Conservation (phyloP, 2,888 invertebrate genomes). For the Phoronis australis region DNA sequence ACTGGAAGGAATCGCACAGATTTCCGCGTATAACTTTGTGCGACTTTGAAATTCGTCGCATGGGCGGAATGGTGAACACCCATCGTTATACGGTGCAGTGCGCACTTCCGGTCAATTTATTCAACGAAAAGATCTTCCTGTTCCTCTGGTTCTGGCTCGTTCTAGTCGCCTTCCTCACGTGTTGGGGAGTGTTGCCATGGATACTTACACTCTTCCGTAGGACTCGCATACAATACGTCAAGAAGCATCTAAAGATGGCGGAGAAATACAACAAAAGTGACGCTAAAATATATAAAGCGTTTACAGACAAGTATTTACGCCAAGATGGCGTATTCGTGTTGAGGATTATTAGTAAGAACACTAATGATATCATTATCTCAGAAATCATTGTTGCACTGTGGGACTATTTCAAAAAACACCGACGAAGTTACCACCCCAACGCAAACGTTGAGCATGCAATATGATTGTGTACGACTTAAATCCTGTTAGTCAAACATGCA, state of each 20-base stretch:
- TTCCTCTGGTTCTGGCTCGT: conserved; percentile 53
- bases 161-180: conserved; percentile 39
- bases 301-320: conserved; percentile 46
- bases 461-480: too few species aligned
- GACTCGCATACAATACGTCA: conserved; percentile 50
- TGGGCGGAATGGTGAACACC: conserved; percentile 45
- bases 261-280: conserved; percentile 46
- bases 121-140: too few species aligned
- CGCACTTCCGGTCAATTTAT: too few species aligned
- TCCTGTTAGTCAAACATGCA: too few species aligned
- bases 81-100: too few species aligned
- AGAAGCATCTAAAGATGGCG: conserved; percentile 54
- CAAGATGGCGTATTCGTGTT: conserved; percentile 51
- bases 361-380: conserved; percentile 47
- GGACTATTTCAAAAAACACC: conserved; percentile 36
- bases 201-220: conserved; percentile 50
- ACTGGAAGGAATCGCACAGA: too few species aligned
- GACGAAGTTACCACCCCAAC: too few species aligned
- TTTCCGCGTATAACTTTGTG: conserved; percentile 41
- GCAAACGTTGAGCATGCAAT: too few species aligned
- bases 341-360: conserved; percentile 46
- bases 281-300: conserved; percentile 45
- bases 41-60: conserved; percentile 48
- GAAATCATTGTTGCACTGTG: conserved; percentile 48
- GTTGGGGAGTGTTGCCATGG: conserved; percentile 43